Percentiles rank a stretch among this genome's conserved stretches.
Conservation (phyloP, 2,797 vertebrate genomes). For the Enteromius unitaeniatus region DNA sequence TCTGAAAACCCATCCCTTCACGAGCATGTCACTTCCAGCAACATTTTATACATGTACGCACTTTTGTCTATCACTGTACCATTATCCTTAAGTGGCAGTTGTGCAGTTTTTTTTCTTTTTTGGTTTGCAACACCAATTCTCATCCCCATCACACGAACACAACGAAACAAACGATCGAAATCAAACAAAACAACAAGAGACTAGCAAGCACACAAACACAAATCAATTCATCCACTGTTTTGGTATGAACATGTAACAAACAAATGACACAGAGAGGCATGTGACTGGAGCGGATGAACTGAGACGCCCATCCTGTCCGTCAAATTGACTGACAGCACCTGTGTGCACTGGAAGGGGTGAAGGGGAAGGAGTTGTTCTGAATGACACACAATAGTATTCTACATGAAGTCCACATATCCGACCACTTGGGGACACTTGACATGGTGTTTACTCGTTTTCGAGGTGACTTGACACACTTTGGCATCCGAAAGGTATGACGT, state of each 20-base stretch:
- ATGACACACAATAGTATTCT: constrained; percentile 47
- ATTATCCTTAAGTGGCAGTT: constrained; percentile 59
- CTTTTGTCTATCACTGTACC: constrained; percentile 48
- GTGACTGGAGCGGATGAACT: constrained; percentile 55
- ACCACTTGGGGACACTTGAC: constrained; percentile 18
- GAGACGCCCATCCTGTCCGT: constrained; percentile 55
- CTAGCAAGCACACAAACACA: constrained; percentile 63
- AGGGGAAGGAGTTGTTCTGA: constrained; percentile 9
- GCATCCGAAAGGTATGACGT: constrained; percentile 12
- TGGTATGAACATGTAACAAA: constrained; percentile 69
- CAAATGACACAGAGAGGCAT: constrained; percentile 57
- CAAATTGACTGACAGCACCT: constrained; percentile 51
- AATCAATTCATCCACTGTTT: constrained; percentile 68
- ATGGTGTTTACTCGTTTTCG: background rate
- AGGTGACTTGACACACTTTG: constrained; percentile 26
- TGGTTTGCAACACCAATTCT: constrained; percentile 64
- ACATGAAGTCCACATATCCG: constrained; percentile 51
- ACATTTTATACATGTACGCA: constrained; percentile 21
- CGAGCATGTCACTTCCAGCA: constrained; percentile 35
- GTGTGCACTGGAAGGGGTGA: constrained; percentile 34
- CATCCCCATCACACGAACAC: constrained; percentile 60
- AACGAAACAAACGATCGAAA: constrained; percentile 39
- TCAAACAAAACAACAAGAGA: constrained; percentile 67
- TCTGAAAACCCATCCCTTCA: constrained; percentile 33
- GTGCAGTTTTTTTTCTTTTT: constrained; percentile 55